Conservation (phyloP, 1,140 invertebrate genomes). For the Agrypnia vestita region DNA sequence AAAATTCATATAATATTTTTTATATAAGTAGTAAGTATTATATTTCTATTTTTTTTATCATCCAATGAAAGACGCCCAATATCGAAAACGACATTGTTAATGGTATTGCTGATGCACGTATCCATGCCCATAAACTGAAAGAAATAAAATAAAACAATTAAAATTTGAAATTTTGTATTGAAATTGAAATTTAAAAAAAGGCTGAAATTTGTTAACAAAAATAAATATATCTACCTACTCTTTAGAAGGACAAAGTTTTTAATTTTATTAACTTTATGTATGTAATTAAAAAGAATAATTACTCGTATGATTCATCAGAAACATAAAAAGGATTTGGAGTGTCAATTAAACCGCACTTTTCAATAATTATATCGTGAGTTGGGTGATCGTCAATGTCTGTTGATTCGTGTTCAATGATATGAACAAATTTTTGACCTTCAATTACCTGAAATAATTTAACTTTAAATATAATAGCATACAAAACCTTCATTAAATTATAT, state of each 20-base stretch:
- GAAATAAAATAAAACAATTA: constrained; percentile 60
- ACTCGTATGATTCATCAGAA: constrained; percentile 82
- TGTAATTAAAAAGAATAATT: constrained; percentile 63
- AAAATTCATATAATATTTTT: too few species aligned
- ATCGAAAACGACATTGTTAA: constrained; percentile 83
- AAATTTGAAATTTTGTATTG: not conserved
- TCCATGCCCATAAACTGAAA: constrained; percentile 82
- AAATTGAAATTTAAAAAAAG: too few species aligned
- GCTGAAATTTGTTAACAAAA: too few species aligned
- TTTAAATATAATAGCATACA: not conserved
- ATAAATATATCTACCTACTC: too few species aligned
- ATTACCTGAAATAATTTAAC: constrained; percentile 74
- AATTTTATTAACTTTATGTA: not conserved
- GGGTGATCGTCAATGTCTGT: constrained; percentile 85
- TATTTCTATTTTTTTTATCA: constrained; percentile 69
- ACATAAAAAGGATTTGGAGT: constrained; percentile 77
- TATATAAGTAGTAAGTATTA: not conserved
- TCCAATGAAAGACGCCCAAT: constrained; percentile 83
- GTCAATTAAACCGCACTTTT: constrained; percentile 76
- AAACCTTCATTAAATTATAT: too few species aligned
- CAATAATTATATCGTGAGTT: constrained; percentile 78
- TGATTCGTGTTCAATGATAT: constrained; percentile 87
- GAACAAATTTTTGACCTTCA: constrained; percentile 87
- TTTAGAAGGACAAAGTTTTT: not conserved
- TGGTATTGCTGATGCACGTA: constrained; percentile 82